phyloP scores from a whole-genome alignment of 2,797 vertebrate genomes.

The Threskiornis aethiopicus region DNA sequence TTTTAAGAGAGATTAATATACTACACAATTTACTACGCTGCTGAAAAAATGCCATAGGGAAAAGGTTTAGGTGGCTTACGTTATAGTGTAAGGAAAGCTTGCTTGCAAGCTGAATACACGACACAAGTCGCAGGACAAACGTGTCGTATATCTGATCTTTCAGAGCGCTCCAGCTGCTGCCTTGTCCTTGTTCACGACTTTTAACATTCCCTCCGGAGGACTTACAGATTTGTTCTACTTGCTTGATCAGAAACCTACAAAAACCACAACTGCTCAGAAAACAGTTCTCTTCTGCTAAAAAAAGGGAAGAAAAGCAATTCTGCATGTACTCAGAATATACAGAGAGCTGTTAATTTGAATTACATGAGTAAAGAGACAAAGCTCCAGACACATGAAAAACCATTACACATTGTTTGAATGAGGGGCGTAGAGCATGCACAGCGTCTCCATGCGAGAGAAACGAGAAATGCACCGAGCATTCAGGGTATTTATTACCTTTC shows the following conservation, averaged over 20 bases:
- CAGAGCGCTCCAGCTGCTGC: conserved; percentile 65
- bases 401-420: rapidly evolving
- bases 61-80: conserved; percentile 72
- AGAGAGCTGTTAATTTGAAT: neutral
- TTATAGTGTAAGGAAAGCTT: conserved; percentile 85
- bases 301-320: neutral
- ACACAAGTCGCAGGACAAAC: conserved; percentile 83
- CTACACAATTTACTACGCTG: neutral
- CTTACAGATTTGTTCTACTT: conserved; percentile 74
- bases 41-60: neutral
- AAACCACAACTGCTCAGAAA: neutral
- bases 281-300: neutral
- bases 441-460: rapidly evolving
- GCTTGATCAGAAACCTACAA: conserved; percentile 88
- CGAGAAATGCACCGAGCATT: rapidly evolving
- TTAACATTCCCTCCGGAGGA: conserved; percentile 5
- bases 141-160: conserved; percentile 75
- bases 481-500: conserved; percentile 78
- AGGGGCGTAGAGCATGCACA: rapidly evolving
- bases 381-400: neutral
- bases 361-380: neutral
- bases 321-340: rapidly evolving
- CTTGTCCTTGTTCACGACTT: neutral
- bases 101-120: conserved; percentile 92
- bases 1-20: neutral